Conservation (phyloP, 2,888 invertebrate genomes). For the Pristionchus maxplancki region DNA sequence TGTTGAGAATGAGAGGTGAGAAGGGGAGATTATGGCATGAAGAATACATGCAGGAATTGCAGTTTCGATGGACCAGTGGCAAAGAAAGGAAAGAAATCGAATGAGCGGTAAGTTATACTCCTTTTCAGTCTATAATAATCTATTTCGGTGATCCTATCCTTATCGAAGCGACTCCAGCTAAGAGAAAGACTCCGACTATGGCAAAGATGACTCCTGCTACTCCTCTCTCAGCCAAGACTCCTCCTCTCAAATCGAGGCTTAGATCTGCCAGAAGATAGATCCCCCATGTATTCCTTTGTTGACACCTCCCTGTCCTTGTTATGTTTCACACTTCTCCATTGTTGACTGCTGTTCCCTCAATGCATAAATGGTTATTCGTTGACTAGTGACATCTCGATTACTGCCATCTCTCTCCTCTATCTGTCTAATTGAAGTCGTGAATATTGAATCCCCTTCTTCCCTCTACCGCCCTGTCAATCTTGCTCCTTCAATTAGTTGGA, state of each 20-base stretch:
- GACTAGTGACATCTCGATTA: neutral
- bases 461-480: slow-evolving; percentile 48
- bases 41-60: neutral
- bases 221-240: slow-evolving; percentile 50
- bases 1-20: slow-evolving; percentile 23
- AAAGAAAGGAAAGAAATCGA: neutral
- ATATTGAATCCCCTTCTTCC: slow-evolving; percentile 26
- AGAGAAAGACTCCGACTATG: neutral
- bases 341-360: neutral
- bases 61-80: slow-evolving; percentile 21
- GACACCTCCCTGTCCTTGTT: neutral
- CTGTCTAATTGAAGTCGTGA: slow-evolving; percentile 46
- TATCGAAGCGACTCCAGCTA: neutral
- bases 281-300: neutral
- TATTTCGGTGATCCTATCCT: neutral
- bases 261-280: slow-evolving; percentile 43
- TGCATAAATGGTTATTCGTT: slow-evolving; percentile 22
- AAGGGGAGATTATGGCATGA: neutral
- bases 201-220: slow-evolving; percentile 21
- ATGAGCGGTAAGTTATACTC: neutral
- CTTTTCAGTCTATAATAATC: neutral
- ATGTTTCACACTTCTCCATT: slow-evolving; percentile 28
- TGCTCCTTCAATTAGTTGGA: slow-evolving; percentile 15
- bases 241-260: slow-evolving; percentile 48
- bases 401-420: neutral